phyloP scores from a whole-genome alignment of 2,888 invertebrate species.

The Cheilosia vernalis region DNA sequence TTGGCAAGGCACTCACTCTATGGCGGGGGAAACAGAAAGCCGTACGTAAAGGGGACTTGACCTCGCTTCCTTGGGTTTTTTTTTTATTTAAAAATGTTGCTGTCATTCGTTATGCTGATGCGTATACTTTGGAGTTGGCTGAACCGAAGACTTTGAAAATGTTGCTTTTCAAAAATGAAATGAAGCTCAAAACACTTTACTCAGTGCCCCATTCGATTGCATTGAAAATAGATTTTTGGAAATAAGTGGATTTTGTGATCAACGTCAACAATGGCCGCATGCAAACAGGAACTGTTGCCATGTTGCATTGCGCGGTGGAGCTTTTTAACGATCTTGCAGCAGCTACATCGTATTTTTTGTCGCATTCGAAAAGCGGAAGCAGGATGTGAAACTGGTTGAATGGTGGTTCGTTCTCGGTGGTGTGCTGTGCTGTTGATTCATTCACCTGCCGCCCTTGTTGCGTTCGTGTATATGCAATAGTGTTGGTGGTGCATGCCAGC shows the following conservation, averaged over 20 bases:
- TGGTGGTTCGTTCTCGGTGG: constrained; percentile 25
- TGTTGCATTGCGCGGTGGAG: constrained; percentile 27
- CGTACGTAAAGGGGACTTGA: constrained; percentile 50
- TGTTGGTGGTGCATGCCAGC: constrained; percentile 57
- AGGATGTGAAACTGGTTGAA: constrained; percentile 70
- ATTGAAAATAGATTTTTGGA: too few species aligned
- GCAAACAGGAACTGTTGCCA: constrained; percentile 28
- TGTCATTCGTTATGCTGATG: constrained; percentile 29
- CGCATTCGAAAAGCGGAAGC: constrained; percentile 63
- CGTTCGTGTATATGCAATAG: constrained; percentile 35
- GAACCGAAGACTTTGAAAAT: too few species aligned
- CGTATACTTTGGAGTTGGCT: constrained; percentile 15
- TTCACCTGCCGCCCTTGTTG: constrained; percentile 67
- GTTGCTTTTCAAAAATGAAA: too few species aligned
- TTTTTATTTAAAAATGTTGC: not conserved
- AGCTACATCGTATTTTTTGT: constrained; percentile 14
- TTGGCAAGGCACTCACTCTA: not conserved
- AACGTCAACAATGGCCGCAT: not conserved
- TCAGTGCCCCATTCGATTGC: too few species aligned
- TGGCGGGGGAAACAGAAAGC: not conserved
- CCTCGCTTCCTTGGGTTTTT: constrained; percentile 40
- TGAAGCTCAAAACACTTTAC: too few species aligned
- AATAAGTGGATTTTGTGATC: too few species aligned
- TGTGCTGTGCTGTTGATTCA: constrained; percentile 62
- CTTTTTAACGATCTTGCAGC: constrained; percentile 65